Base-by-base conservation (phyloP, 1,140 invertebrate genomes). In the Bilobella aurantiaca region DNA sequence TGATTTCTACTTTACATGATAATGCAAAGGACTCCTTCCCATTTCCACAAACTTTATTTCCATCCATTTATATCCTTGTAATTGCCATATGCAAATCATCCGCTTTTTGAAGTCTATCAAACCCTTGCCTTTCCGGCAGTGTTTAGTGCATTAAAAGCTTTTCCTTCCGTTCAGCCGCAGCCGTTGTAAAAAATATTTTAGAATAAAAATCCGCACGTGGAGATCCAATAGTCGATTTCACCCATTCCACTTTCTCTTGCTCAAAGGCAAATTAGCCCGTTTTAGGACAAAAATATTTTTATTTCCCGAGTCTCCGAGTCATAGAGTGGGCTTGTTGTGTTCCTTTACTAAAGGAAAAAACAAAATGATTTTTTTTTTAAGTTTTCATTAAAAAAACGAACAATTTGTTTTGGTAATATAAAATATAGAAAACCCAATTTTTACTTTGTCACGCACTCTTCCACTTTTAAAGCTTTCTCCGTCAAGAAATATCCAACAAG, bases 61-160 rank as follows among this genome's bases (percentile, higher is more conserved):
- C 18, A 37, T 47, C 30, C 46, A 56, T 59, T 59, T 37, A 47
- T 56, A 62, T 32, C 12, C 30, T 32, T 53, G 62, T 67, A 67
- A 67, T 67, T 67, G 66, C 66, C 62, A 56, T 67, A 63, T 67
- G 66, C 62, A 67, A 63, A 67, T 67, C 56, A 30, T 37, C 23
- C 42, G 32, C 29, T 31, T 42, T 27, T 42, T 42, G 34, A 42
- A 42, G 34, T 42, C 34, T 42, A 42, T 42, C 8, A 42, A 42
- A 8, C 8, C 34, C 34, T 12, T 8, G 8, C 34, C 8, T 18
- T 42, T 42, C 18, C 34, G 8, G 34, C 8, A 12, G 34, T 42
- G n/a, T 42, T 42, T 18, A 42, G 34, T 12, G 34, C 34, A 12
- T 42, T 42, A 42, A 42, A 42, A 42, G n/a, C 34, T 42, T 42